Percentiles rank a stretch among this genome's conserved stretches.
Evolutionary conservation across 2,888 invertebrate species (phyloP).

Genomic region (Odontocerum albicorne): DNA sequence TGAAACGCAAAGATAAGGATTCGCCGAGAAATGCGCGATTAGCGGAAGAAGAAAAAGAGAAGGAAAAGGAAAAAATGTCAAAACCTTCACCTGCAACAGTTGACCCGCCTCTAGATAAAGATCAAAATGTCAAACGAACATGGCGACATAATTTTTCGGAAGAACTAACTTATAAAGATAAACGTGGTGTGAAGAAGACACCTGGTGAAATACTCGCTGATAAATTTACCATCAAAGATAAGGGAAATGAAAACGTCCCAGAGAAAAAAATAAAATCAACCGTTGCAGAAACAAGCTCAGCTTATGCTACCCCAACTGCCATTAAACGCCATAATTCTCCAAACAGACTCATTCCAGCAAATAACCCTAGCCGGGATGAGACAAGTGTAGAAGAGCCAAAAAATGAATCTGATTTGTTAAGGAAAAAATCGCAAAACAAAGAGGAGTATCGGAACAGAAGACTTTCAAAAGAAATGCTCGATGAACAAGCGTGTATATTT

Average conservation of each 20-base stretch:
- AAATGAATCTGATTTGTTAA: constrained; percentile 54
- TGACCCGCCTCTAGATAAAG: not conserved
- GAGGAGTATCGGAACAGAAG: constrained; percentile 48
- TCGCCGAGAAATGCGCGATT: constrained; percentile 49
- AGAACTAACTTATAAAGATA: constrained; percentile 55
- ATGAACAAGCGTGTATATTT: constrained; percentile 57
- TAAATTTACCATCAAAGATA: constrained; percentile 70
- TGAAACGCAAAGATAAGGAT: constrained; percentile 55
- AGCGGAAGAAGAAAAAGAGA: constrained; percentile 20
- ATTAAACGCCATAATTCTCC: constrained; percentile 32
- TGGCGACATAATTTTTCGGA: constrained; percentile 69
- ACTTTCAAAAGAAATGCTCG: constrained; percentile 59
- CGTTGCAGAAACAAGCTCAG: constrained; percentile 42
- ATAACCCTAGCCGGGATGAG: too few species aligned
- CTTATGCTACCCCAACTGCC: constrained; percentile 41
- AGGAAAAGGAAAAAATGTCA: constrained; percentile 31
- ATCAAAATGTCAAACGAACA: constrained; percentile 37
- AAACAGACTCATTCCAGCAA: constrained; percentile 43
- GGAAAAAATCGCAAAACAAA: constrained; percentile 53
- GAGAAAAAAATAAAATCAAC: constrained; percentile 33
- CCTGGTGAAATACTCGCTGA: constrained; percentile 76
- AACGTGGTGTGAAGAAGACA: constrained; percentile 61
- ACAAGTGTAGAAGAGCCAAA: constrained; percentile 59
- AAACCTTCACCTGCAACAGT: constrained; percentile 34
- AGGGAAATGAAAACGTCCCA: constrained; percentile 45